These are phyloP conservation scores for Drosophila baimaii DNA, from an alignment of 1,140 invertebrate genomes.

Conservation along the genomic window DNA sequence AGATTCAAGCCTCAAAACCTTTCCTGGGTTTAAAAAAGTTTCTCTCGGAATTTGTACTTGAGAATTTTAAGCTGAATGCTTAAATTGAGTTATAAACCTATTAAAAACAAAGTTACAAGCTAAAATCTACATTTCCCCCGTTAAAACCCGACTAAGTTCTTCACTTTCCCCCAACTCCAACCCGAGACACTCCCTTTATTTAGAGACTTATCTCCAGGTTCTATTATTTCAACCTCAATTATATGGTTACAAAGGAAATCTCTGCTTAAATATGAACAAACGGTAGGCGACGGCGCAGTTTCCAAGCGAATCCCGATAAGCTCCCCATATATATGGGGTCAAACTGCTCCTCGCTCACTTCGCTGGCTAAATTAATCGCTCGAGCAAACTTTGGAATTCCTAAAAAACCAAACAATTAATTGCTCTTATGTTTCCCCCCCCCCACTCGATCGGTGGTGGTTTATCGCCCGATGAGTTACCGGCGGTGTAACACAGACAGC, in stretches of 20 bases:
- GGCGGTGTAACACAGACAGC: constrained; percentile 23
- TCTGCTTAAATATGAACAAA: constrained; percentile 15
- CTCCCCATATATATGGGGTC: constrained; percentile 34
- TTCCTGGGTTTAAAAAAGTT: no score
- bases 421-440: constrained; percentile 8
- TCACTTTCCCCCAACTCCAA: background rate
- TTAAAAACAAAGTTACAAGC: no score
- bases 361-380: constrained; percentile 19
- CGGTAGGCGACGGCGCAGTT: background rate
- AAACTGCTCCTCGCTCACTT: background rate
- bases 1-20: no score
- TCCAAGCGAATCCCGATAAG: constrained; percentile 25
- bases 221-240: constrained; percentile 4
- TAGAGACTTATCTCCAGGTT: background rate
- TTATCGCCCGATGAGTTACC: constrained; percentile 27
- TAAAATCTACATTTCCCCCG: no score
- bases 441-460: background rate
- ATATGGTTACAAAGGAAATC: background rate
- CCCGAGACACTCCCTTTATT: background rate
- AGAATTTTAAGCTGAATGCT: no score
- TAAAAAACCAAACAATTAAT: constrained; percentile 19
- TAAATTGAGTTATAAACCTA: no score
- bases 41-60: no score
- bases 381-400: constrained; percentile 22
- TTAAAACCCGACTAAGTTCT: background rate